Evolutionary conservation across 2,888 invertebrate species (phyloP).

Genomic region (Apocheima hispidaria): DNA sequence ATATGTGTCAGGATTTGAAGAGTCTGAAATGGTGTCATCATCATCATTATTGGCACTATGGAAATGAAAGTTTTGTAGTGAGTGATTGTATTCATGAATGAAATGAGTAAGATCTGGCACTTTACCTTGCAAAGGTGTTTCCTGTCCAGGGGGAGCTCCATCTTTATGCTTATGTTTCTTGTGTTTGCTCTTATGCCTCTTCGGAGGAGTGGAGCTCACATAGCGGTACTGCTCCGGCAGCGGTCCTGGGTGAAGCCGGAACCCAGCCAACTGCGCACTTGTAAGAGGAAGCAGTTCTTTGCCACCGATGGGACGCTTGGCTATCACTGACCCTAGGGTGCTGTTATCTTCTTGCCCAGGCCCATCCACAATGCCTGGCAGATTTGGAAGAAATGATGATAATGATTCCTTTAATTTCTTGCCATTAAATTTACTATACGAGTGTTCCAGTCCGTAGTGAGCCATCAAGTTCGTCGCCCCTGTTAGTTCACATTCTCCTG

Average conservation of each 20-base stretch:
- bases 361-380: constrained; percentile 97
- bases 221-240: constrained; percentile 98
- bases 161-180: constrained; percentile 98
- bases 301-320: constrained; percentile 97
- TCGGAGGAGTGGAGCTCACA: constrained; percentile 95
- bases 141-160: constrained; percentile 91
- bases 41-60: not conserved
- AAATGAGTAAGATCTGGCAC: not conserved
- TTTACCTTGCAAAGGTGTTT: constrained; percentile 89
- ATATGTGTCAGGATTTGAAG: constrained; percentile 91
- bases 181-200: constrained; percentile 97
- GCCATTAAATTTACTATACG: constrained; percentile 98
- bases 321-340: constrained; percentile 96
- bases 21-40: constrained; percentile 73
- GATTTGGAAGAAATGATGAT: constrained; percentile 97
- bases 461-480: constrained; percentile 99
- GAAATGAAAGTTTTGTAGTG: constrained; percentile 1
- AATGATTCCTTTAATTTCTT: constrained; percentile 98
- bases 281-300: constrained; percentile 93
- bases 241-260: constrained; percentile 98
- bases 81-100: not conserved
- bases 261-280: constrained; percentile 95
- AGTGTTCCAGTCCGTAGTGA: constrained; percentile 98
- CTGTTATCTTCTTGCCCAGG: constrained; percentile 95
- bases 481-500: constrained; percentile 96